phyloP scores from a whole-genome alignment of 2,797 vertebrate species.

The Gymnopithys bicolor region DNA sequence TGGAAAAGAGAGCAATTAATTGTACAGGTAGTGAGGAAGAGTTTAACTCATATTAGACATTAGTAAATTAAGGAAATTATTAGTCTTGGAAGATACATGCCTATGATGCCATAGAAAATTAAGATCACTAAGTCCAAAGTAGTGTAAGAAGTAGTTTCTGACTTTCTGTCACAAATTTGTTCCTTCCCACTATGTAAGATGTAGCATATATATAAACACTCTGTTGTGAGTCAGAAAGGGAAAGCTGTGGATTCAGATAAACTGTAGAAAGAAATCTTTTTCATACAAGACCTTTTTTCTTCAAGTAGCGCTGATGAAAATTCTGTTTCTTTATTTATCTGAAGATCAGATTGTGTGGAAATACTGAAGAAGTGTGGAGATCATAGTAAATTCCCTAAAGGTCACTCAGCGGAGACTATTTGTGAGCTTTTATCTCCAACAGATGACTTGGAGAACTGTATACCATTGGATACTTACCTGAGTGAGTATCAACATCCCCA shows the following conservation, averaged over 20 bases:
- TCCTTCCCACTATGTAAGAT: background rate
- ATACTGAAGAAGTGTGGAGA: conserved; percentile 98
- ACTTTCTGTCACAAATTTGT: background rate
- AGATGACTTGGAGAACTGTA: conserved; percentile 91
- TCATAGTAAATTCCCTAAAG: conserved; percentile 89
- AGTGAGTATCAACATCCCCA: conserved; percentile 79
- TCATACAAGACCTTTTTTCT: background rate
- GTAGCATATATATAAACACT: background rate
- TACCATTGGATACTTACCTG: conserved; percentile 92
- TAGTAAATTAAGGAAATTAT: background rate
- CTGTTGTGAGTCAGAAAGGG: background rate
- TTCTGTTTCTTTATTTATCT: conserved; percentile 48
- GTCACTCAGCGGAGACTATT: conserved; percentile 92
- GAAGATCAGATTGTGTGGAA: conserved; percentile 96
- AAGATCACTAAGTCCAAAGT: background rate
- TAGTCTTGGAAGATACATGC: background rate
- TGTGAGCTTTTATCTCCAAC: conserved; percentile 93
- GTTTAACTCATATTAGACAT: background rate
- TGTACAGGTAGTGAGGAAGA: background rate
- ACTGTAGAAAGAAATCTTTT: background rate
- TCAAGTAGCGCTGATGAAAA: background rate
- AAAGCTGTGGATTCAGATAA: background rate
- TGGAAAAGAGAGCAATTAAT: background rate
- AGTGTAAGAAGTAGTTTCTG: background rate
- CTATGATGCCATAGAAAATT: background rate